phyloP scores from a whole-genome alignment of 2,888 invertebrate genomes.

The Epinotia demarniana region DNA sequence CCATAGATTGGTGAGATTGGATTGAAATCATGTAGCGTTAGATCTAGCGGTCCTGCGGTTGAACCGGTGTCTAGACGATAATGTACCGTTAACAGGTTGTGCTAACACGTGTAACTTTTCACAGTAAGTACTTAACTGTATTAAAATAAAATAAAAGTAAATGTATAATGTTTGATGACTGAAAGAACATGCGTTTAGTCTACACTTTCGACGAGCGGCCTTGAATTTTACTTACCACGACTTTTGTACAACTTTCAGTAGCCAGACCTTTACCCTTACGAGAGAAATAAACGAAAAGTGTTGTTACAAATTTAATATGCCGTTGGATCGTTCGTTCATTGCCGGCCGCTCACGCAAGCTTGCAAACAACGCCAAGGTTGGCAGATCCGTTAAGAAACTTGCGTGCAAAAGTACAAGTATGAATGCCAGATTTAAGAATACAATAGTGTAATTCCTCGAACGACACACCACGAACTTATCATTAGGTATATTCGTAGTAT shows the following conservation, averaged over 20 bases:
- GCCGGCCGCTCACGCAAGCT: slow-evolving; percentile 6
- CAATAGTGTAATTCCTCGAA: slow-evolving; percentile 19
- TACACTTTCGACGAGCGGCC: background rate
- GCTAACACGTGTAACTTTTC: too few species aligned
- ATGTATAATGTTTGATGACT: background rate
- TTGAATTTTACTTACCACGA: too few species aligned
- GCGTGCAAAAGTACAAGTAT: slow-evolving; percentile 29
- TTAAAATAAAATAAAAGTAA: background rate
- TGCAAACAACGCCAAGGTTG: slow-evolving; percentile 30
- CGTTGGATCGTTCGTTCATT: slow-evolving; percentile 11
- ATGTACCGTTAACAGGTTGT: background rate
- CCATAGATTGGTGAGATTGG: background rate
- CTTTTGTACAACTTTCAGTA: background rate
- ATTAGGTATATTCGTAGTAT: background rate
- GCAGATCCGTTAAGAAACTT: slow-evolving; percentile 28
- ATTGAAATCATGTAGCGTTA: background rate
- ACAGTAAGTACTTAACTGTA: too few species aligned
- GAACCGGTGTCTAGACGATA: slow-evolving; percentile 5
- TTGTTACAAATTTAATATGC: background rate
- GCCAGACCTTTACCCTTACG: background rate
- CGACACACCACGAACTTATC: slow-evolving; percentile 2
- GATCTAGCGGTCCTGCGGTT: slow-evolving; percentile 18
- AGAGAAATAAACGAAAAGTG: background rate
- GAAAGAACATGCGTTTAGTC: background rate
- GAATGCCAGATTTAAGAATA: slow-evolving; percentile 1